Base-by-base conservation (phyloP, 2,797 vertebrate genomes). In the Betta splendens region DNA sequence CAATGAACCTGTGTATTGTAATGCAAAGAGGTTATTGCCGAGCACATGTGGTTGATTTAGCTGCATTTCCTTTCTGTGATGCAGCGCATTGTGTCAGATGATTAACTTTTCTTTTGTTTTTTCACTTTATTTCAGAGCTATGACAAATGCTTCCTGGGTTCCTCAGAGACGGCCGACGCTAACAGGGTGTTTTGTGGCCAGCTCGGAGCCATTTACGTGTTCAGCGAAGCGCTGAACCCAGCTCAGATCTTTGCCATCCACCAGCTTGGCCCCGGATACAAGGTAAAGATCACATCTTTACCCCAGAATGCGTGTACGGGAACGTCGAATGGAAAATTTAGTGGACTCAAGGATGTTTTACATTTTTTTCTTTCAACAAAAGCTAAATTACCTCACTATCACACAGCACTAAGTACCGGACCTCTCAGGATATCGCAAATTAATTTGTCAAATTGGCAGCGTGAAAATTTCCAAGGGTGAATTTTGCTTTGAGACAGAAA, bases 211-310 rank as follows among this genome's bases (percentile, higher is more conserved):
- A 94, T 99, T 11, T 99, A 98, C 54, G 96, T 99, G 16, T 99
- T 99, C 88, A 96, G 95, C 16, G 97, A 98, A 89, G 97, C 97
- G 16, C 95, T 99, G 69, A 99, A 99, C 83, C 97, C 97, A 1
- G 97, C 97, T 42, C 97, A 99, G 88, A 98, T 99, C 88, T 98
- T 99, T 80, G 97, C 97, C 78, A 94, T 99, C 84, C 97, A 99
- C 91, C 97, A 99, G 79, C 92, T 99, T 22, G 96, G 97, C 80
- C 96, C 97, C 32, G 96, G 97, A 77, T 99, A 99, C 87, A 99
- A 99, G 36, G 25, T 51, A 39, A 64, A 17, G 6, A 17, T n/a
- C n/a, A n/a, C n/a, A n/a, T n/a, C n/a, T n/a, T n/a, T n/a, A n/a
- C n/a, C n/a, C n/a, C n/a, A n/a, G n/a, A n/a, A n/a, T n/a, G n/a